Evolutionary conservation across 1,140 invertebrate species (phyloP).

Genomic region (Sitobion miscanthi): DNA sequence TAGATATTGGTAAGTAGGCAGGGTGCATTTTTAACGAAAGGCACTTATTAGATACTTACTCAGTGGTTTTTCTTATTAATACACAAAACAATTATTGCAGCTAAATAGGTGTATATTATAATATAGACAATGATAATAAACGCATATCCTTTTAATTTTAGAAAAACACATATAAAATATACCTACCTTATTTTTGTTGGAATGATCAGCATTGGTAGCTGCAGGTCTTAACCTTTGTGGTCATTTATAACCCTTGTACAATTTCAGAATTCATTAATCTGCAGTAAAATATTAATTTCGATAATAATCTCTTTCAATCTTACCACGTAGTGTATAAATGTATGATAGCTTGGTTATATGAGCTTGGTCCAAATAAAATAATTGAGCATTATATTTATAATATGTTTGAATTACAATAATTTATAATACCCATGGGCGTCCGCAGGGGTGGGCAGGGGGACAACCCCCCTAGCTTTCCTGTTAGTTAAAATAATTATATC

Average conservation of each 20-base stretch:
- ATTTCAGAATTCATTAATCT: neutral
- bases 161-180: neutral
- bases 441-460: too few relatives aligned
- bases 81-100: too few relatives aligned
- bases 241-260: neutral
- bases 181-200: neutral
- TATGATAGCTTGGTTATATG: neutral
- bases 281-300: neutral
- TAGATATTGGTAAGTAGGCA: neutral
- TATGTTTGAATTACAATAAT: neutral
- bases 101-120: too few relatives aligned
- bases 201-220: neutral
- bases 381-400: neutral
- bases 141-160: neutral
- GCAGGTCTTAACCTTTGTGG: neutral
- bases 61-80: too few relatives aligned
- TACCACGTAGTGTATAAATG: neutral
- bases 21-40: neutral
- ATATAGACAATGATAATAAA: neutral
- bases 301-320: neutral
- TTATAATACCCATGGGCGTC: neutral
- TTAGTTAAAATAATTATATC: too few relatives aligned
- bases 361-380: neutral
- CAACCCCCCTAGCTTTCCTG: too few relatives aligned
- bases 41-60: neutral